Evolutionary conservation across 2,888 invertebrate genomes (phyloP), one percentile per base, ranked within the genome.

Genomic region (Serripes groenlandicus): DNA sequence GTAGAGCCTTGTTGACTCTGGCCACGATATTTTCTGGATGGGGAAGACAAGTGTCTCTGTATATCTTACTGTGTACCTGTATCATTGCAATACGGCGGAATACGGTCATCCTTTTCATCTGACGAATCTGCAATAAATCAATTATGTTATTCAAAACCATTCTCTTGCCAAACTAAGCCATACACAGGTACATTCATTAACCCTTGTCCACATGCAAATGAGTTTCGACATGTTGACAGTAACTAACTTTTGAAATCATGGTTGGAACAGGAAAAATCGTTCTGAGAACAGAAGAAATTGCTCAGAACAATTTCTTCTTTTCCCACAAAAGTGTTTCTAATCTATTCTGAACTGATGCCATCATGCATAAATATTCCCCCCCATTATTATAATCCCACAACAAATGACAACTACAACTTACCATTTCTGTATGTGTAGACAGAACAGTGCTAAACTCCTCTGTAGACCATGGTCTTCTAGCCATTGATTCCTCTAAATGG

Each of bases 401-500:
- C 7, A 42, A 15, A 42, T 11, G n/a, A n/a, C n/a, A n/a, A n/a
- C n/a, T n/a, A n/a, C n/a, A n/a, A 68, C 88, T 76, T 80, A 94
- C 94, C 92, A 94, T 93, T 75, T 93, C 93, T 26, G 93, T 90
- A 77, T 93, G 92, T 18, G 92, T 87, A 5, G 90, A 81, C 23
- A 94, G 90, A 0, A 94, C 92, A 72, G 93, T 92, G 49, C 91
- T 93, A 81, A 94, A 94, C 69, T 94, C 93, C n/a, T 94, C 94
- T 54, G 94, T 93, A 9, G 92, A 89, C 94, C 94, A 94, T 49
- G 88, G 86, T 71, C 91, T 90, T 75, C 89, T 88, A 18, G 89
- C 85, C 92, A 93, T 93, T 5, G 93, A 92, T 21, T 88, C 91
- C 42, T 91, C 92, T 0, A 93, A 92, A 81, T 94, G 90, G 73